Evolutionary conservation across 2,888 invertebrate genomes (phyloP), one percentile per base, ranked within the genome.

Genomic region (Acleris holmiana): DNA sequence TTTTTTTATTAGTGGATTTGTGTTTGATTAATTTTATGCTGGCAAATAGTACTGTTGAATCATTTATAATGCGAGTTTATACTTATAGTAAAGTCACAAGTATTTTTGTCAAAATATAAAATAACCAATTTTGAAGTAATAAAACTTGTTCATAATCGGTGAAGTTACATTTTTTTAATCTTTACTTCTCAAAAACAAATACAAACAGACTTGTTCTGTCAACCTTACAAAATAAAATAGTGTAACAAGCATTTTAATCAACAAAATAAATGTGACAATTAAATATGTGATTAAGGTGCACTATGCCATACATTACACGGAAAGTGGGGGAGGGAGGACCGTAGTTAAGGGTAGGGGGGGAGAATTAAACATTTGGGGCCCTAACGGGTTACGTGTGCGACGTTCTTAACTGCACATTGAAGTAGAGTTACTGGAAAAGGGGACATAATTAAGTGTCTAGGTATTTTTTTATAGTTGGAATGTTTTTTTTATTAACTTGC

Each of bases 191-290:
- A 8, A 8, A 29, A 29, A 8, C 8, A 29, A 8, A 8, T 29
- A 29, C 29, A 29, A 29, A 8, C 8, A 2, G 29, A 40, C 29
- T 69, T 69, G 66, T 74, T 77, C 57, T 82, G 73, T 80, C 23
- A 67, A 84, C 86, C 61, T 63, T 85, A 77, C 80, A 69, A 73
- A 78, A 80, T 35, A n/a, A n/a, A 78, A 80, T 35, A 79, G 78
- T 23, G 44, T 25, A 17, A 44, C 80, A 83, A 86, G 85, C 86
- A 86, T 90, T 91, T 89, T 90, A 91, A 92, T 91, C 86, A 91
- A 91, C 84, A 87, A 84, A 88, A 91, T 90, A 90, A 89, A 91
- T 90, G 90, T 87, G 81, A 84, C 86, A 89, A 91, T 90, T 89
- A 91, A 88, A 85, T 87, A 88, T 85, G 89, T 89, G 88, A 91